phyloP scores from a whole-genome alignment of 1,140 invertebrate genomes.

The Pseudomyrmex pallidus region DNA sequence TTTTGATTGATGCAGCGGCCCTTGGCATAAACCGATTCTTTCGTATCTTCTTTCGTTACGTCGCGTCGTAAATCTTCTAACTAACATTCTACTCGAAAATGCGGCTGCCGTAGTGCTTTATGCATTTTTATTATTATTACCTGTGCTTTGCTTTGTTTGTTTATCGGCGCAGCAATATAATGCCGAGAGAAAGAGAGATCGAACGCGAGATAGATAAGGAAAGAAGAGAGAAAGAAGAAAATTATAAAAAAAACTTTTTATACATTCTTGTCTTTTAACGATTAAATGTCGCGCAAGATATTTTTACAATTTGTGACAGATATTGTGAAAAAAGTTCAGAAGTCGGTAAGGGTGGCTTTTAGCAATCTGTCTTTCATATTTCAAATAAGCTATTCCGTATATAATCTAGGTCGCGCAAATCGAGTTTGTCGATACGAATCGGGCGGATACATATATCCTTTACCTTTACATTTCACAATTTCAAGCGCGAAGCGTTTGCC shows the following conservation, averaged over 20 bases:
- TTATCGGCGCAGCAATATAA: not conserved
- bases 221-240: not conserved
- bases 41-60: conserved; percentile 2
- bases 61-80: conserved; percentile 4
- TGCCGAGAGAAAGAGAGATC: too few relatives aligned
- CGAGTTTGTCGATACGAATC: not conserved
- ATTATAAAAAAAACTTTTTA: conserved; percentile 37
- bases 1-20: conserved; percentile 40
- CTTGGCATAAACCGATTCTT: not conserved
- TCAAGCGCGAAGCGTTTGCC: not conserved
- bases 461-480: conserved; percentile 1
- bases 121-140: conserved; percentile 6
- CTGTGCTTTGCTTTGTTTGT: not conserved
- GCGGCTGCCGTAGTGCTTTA: not conserved
- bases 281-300: conserved; percentile 41
- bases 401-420: not conserved
- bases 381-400: not conserved
- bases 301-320: conserved; percentile 2
- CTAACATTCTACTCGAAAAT: conserved; percentile 32
- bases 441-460: not conserved
- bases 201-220: too few relatives aligned
- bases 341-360: not conserved
- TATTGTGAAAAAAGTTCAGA: not conserved
- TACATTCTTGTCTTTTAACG: not conserved
- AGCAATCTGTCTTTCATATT: not conserved